Evolutionary conservation across 2,797 vertebrate genomes (phyloP).

Genomic region (Etheostoma perlongum): DNA sequence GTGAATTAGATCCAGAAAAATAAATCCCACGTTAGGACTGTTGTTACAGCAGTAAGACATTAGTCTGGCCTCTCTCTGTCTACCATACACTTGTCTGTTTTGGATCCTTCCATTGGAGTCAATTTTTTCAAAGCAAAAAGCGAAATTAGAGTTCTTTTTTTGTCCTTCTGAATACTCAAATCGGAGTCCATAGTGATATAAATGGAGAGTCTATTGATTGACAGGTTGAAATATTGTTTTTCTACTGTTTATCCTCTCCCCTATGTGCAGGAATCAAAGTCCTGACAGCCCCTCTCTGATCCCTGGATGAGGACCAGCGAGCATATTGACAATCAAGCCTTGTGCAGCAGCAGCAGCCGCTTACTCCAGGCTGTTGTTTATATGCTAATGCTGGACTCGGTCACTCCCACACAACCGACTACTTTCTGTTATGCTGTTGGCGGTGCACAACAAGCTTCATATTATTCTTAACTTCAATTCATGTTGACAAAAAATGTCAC

Average conservation of each 20-base stretch:
- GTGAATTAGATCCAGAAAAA: constrained; percentile 24
- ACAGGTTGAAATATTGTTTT: constrained; percentile 65
- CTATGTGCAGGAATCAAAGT: constrained; percentile 68
- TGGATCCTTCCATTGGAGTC: constrained; percentile 23
- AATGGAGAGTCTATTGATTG: constrained; percentile 56
- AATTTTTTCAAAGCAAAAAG: constrained; percentile 25
- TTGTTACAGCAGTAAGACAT: constrained; percentile 17
- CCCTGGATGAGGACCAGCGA: constrained; percentile 75
- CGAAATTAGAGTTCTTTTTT: constrained; percentile 18
- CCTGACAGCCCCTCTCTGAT: constrained; percentile 72
- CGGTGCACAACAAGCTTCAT: constrained; percentile 20
- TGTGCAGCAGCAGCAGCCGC: constrained; percentile 52
- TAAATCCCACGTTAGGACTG: neutral
- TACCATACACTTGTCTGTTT: constrained; percentile 16
- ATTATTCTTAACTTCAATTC: constrained; percentile 37
- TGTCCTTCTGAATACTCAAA: constrained; percentile 36
- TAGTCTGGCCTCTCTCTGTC: neutral
- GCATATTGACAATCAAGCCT: constrained; percentile 71
- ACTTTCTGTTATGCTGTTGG: constrained; percentile 29
- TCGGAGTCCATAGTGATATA: constrained; percentile 38
- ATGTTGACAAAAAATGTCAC: constrained; percentile 43
- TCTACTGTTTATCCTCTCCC: constrained; percentile 70
- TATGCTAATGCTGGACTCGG: constrained; percentile 70
- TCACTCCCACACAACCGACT: constrained; percentile 27
- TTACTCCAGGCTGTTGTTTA: constrained; percentile 63